Evolutionary conservation across 37 sponge, comb jelly and placozoan genomes (phyloP).

Genomic region (Theonella swinhoei): DNA sequence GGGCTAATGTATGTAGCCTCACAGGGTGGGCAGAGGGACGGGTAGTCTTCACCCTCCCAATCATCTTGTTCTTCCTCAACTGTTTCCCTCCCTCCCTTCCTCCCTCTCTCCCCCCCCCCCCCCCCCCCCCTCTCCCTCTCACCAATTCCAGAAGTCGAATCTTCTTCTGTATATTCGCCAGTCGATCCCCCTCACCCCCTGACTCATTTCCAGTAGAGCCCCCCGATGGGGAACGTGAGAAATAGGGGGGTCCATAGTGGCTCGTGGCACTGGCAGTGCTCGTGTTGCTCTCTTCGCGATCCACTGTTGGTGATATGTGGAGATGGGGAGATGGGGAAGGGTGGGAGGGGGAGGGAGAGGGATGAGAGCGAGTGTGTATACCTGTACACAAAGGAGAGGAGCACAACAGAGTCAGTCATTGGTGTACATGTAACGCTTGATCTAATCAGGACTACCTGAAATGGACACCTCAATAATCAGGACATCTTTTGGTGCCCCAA

Average conservation of each 20-base stretch:
- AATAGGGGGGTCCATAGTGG: background rate
- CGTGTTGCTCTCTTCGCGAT: constrained; percentile 12
- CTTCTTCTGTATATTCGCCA: background rate
- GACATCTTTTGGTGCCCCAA: no score
- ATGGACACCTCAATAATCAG: no score
- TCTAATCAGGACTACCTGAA: no score
- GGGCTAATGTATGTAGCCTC: constrained; percentile 35
- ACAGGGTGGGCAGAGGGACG: background rate
- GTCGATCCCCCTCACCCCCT: background rate
- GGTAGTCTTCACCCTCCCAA: constrained; percentile 14
- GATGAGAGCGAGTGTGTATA: no score
- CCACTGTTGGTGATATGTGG: background rate
- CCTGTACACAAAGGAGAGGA: no score
- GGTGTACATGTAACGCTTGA: no score
- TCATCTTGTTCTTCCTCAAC: constrained; percentile 9
- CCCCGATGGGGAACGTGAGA: background rate
- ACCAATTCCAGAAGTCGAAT: background rate
- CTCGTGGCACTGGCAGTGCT: constrained; percentile 10
- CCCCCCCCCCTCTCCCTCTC: no score
- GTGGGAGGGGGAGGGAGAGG: background rate
- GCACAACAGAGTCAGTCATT: no score
- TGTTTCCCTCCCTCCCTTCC: no score
- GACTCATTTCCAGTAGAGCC: background rate
- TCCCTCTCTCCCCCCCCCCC: no score
- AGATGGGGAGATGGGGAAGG: background rate